Percentiles rank a stretch among this genome's conserved stretches.
Evolutionary conservation across 2,888 invertebrate species (phyloP).

Genomic region (Hydropsyche betteni): DNA sequence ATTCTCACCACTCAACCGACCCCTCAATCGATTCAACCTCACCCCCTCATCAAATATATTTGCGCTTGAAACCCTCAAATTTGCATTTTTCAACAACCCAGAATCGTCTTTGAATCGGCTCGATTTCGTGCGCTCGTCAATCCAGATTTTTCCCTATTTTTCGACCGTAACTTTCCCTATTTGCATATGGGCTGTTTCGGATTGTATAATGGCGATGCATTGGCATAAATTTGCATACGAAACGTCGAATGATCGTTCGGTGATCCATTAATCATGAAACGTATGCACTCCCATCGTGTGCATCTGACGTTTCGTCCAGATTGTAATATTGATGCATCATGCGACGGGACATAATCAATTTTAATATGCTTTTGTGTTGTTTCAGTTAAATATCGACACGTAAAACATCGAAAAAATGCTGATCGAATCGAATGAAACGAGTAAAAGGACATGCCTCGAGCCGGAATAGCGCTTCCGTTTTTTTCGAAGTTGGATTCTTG

Average conservation of each 20-base stretch:
- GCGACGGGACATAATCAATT: background rate
- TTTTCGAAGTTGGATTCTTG: background rate
- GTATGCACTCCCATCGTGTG: constrained; percentile 15
- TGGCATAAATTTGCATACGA: constrained; percentile 13
- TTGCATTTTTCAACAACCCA: background rate
- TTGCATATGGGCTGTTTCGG: constrained; percentile 5
- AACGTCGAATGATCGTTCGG: background rate
- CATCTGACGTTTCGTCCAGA: constrained; percentile 22
- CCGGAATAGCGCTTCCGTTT: constrained; percentile 42
- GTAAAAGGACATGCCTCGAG: constrained; percentile 39
- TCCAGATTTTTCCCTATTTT: constrained; percentile 1
- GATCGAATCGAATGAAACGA: constrained; percentile 34
- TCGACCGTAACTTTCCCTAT: no score
- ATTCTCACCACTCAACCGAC: constrained; percentile 32
- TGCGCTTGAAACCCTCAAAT: background rate
- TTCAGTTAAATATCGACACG: constrained; percentile 35
- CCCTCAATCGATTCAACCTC: background rate
- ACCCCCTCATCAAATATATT: constrained; percentile 2
- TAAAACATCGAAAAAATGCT: constrained; percentile 29
- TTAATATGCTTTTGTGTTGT: constrained; percentile 26
- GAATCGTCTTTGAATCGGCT: background rate
- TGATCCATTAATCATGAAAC: constrained; percentile 36
- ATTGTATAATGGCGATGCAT: background rate
- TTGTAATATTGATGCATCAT: no score
- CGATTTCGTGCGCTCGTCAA: background rate